Evolutionary conservation across 1,140 invertebrate genomes (phyloP).

Genomic region (Neodiprion pinetum): DNA sequence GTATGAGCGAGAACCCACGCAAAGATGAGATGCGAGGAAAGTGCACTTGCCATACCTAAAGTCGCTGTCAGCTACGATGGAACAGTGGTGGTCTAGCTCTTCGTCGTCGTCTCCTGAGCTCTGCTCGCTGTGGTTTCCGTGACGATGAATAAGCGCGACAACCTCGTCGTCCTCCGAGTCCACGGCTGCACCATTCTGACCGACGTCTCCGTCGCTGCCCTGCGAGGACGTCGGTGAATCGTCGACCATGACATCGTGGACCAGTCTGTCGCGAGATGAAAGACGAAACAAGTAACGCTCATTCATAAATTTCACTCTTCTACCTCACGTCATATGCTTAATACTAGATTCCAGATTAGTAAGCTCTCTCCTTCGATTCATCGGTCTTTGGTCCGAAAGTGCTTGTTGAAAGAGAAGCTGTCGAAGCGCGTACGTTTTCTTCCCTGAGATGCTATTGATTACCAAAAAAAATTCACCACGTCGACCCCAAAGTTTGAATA

Average conservation of each 20-base stretch:
- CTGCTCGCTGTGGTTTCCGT: constrained; percentile 50
- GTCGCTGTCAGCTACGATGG: constrained; percentile 57
- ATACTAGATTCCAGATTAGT: background rate
- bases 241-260: constrained; percentile 78
- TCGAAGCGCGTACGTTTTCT: background rate
- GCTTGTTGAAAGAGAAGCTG: too few relatives aligned
- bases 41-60: constrained; percentile 46
- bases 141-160: constrained; percentile 49
- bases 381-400: too few relatives aligned
- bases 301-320: background rate
- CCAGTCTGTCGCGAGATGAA: constrained; percentile 65
- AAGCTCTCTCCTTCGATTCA: background rate
- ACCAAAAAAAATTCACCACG: background rate
- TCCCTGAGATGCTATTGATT: background rate
- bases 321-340: background rate
- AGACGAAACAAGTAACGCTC: background rate
- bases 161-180: constrained; percentile 55
- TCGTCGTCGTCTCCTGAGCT: constrained; percentile 56
- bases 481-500: too few relatives aligned
- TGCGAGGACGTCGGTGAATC: constrained; percentile 79
- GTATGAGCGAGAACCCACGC: too few relatives aligned
- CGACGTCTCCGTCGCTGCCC: constrained; percentile 64
- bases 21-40: background rate
- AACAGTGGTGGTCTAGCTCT: constrained; percentile 53
- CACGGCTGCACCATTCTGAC: constrained; percentile 39